Conservation (phyloP, 2,797 vertebrate genomes). For the Rhincodon typus region DNA sequence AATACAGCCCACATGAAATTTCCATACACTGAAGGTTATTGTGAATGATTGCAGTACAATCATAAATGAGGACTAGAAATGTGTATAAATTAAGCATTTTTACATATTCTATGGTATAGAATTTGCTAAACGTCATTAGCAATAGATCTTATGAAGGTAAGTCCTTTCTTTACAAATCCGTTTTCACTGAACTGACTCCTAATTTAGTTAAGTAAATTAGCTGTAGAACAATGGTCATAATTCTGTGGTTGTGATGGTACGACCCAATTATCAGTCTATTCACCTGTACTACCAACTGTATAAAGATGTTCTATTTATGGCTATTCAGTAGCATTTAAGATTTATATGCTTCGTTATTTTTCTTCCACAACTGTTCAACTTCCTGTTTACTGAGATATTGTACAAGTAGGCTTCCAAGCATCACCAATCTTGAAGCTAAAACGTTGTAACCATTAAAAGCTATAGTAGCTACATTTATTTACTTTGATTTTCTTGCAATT, state of each 20-base stretch:
- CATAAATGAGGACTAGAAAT: conserved; percentile 1
- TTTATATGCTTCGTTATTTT: background rate
- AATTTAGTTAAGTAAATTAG: background rate
- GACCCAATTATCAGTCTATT: background rate
- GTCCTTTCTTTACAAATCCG: background rate
- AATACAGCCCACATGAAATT: background rate
- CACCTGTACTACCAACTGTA: background rate
- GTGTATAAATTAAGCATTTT: conserved; percentile 6
- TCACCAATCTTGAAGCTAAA: background rate
- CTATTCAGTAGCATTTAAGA: background rate
- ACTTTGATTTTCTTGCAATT: background rate
- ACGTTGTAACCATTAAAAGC: background rate
- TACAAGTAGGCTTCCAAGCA: background rate
- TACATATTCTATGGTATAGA: background rate
- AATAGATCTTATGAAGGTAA: background rate
- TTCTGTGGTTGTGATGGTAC: background rate
- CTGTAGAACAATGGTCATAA: background rate
- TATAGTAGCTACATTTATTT: background rate
- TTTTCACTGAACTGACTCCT: background rate
- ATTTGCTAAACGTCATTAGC: background rate
- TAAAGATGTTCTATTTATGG: background rate
- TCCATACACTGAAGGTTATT: background rate
- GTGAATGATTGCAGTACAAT: conserved; percentile 7
- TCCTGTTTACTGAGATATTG: background rate
- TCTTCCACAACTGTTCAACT: background rate